Evolutionary conservation across 2,797 vertebrate genomes (phyloP).

Genomic region (Falco concolor): DNA sequence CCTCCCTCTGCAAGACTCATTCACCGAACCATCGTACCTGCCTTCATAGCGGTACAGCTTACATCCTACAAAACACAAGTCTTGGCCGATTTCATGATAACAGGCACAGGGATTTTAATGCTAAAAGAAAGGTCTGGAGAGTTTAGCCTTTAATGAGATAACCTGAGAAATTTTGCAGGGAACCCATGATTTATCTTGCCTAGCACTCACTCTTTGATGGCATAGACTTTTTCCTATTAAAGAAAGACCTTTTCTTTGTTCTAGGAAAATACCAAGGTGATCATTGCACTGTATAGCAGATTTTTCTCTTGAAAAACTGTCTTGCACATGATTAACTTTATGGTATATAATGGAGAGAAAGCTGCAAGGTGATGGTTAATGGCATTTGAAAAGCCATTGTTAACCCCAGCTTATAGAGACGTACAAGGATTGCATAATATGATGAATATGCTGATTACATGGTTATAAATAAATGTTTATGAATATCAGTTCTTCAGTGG

Average conservation of each 20-base stretch:
- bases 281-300: conserved; percentile 46
- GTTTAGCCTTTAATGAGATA: background rate
- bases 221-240: conserved; percentile 37
- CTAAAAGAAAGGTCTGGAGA: background rate
- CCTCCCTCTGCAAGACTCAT: background rate
- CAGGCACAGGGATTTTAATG: background rate
- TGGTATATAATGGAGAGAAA: conserved; percentile 60
- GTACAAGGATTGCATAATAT: conserved; percentile 37
- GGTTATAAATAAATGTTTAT: conserved; percentile 43
- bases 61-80: background rate
- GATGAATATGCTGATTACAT: conserved; percentile 56
- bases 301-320: conserved; percentile 66
- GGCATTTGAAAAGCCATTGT: conserved; percentile 60
- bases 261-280: conserved; percentile 66
- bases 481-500: background rate
- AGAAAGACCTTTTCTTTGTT: conserved; percentile 66
- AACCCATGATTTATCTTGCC: conserved; percentile 24
- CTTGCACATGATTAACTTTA: conserved; percentile 67
- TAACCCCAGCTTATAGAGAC: conserved; percentile 52
- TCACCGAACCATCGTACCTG: background rate
- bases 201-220: conserved; percentile 9
- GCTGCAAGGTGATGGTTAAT: conserved; percentile 68
- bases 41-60: background rate
- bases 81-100: background rate
- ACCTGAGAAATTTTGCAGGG: conserved; percentile 5